Evolutionary conservation across 2,113 vertebrate species (phyloP).

Genomic region (Nothoprocta pentlandii): DNA sequence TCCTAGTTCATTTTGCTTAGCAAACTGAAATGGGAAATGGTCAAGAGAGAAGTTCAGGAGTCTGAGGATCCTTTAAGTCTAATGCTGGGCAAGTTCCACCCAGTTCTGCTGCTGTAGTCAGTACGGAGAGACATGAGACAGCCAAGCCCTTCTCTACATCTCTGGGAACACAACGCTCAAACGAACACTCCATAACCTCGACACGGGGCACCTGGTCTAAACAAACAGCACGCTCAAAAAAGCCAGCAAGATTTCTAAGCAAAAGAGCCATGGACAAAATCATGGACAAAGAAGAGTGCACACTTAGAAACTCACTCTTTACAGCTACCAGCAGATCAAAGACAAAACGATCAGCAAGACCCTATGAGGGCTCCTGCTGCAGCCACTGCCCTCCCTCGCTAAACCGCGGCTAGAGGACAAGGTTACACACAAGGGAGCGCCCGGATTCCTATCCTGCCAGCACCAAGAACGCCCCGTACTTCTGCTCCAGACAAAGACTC

Average conservation of each 20-base stretch:
- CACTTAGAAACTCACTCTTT: not conserved
- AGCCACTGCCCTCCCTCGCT: not conserved
- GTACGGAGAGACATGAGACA: rapidly evolving
- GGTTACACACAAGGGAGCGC: rapidly evolving
- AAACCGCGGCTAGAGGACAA: rapidly evolving
- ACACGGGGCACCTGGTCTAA: rapidly evolving
- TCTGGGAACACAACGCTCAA: not conserved
- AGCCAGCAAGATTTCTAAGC: not conserved
- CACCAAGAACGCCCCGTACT: not conserved
- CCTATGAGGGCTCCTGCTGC: not conserved
- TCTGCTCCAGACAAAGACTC: rapidly evolving
- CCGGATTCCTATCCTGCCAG: rapidly evolving
- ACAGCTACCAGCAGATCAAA: not conserved
- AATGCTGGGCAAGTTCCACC: not conserved
- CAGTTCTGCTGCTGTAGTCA: not conserved
- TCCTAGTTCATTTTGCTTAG: not conserved
- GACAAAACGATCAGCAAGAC: rapidly evolving
- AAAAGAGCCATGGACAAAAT: not conserved
- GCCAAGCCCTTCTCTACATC: not conserved
- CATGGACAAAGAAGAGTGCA: rapidly evolving
- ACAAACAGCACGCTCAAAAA: rapidly evolving
- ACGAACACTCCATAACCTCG: not conserved
- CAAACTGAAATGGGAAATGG: rapidly evolving
- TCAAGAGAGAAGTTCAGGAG: not conserved
- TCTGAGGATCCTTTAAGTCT: not conserved